Conservation (phyloP, 1,140 invertebrate species). For the Bicyclus anynana region DNA sequence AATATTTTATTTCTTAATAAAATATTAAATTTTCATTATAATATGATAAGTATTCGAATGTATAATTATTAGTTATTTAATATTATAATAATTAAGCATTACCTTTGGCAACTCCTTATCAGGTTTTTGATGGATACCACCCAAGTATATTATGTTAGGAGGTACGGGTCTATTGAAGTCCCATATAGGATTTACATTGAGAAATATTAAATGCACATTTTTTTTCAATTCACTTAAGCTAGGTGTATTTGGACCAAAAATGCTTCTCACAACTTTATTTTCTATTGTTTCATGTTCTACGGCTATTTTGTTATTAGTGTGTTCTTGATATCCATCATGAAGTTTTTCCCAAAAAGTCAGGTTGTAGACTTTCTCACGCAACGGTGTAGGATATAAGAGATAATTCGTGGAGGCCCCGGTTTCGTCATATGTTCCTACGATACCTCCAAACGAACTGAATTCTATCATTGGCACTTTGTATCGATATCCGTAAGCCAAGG, state of each 20-base stretch:
- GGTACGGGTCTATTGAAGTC: slow-evolving; percentile 57
- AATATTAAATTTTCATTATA: no score
- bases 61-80: no score
- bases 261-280: slow-evolving; percentile 19
- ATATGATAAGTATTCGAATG: no score
- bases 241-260: slow-evolving; percentile 35
- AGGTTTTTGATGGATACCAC: slow-evolving; percentile 65
- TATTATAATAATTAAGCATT: slow-evolving; percentile 5
- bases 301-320: background rate
- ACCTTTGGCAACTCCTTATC: slow-evolving; percentile 42
- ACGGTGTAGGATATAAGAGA: slow-evolving; percentile 28
- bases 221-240: slow-evolving; percentile 41
- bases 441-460: slow-evolving; percentile 36
- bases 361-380: slow-evolving; percentile 27
- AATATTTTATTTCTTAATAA: no score
- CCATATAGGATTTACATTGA: slow-evolving; percentile 70
- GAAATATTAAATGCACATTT: slow-evolving; percentile 75
- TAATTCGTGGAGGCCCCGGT: slow-evolving; percentile 31
- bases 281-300: slow-evolving; percentile 9
- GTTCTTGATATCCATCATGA: slow-evolving; percentile 28
- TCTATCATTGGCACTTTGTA: slow-evolving; percentile 52
- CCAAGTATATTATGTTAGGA: slow-evolving; percentile 67
- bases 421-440: slow-evolving; percentile 20
- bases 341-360: slow-evolving; percentile 29
- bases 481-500: slow-evolving; percentile 41